Evolutionary conservation across 2,113 vertebrate genomes (phyloP), one percentile per base, ranked within the genome.

Genomic region (Otus sunia): DNA sequence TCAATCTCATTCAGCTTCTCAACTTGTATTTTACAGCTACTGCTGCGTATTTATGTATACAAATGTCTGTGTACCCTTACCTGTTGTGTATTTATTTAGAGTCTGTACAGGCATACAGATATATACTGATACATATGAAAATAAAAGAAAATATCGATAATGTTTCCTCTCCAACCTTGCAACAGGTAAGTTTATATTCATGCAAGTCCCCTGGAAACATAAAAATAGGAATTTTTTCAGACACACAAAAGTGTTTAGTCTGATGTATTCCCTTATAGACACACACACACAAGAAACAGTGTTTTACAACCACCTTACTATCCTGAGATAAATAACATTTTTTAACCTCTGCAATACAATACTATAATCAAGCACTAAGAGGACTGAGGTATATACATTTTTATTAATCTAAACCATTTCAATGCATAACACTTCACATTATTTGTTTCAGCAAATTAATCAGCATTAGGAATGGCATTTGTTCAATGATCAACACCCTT

Each of bases 361-460:
- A 56, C 9, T 36, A 45, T 12, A 81, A 85, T 32, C 23, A 68
- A 92, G 37, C 4, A 64, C 11, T 17, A 68, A 23, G 12, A 78
- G 15, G 15, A 68, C 2, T 41, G 14, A 66, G 3, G 10, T 26
- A 74, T n/a, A 52, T 6, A 60, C 0, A 7, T 49, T 73, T 72
- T 59, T 50, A 89, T 36, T 72, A 26, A 78, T 66, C n/a, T 39
- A 12, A 60, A 63, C 63, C 68, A 60, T 45, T 81, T 75, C 22
- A 59, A 58, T 4, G 1, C 1, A 0, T 53, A 75, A 68, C 7
- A 49, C 15, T 71, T 59, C 1, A 9, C 10, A 37, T 20, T 45
- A 30, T 53, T 79, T 73, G 25, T 62, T 71, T 74, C 50, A 75
- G 12, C 63, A 90, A 77, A 84, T 64, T 62, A 88, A 67, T 16